Percentiles rank a stretch among this genome's conserved stretches.
Evolutionary conservation across 1,140 invertebrate species (phyloP).

Genomic region (Babylonia areolata): DNA sequence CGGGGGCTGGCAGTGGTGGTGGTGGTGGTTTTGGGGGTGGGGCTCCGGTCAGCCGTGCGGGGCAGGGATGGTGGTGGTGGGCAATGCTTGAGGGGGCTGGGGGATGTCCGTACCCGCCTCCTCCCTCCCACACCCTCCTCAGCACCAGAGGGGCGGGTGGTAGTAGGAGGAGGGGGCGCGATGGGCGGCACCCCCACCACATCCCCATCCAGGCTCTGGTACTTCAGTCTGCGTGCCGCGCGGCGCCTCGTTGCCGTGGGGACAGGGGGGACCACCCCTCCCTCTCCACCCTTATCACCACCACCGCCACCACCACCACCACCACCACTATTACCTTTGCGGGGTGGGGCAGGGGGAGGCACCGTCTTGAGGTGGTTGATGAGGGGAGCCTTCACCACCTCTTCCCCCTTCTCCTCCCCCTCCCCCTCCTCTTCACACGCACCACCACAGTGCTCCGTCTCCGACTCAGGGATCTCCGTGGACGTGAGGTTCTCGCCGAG

Average conservation of each 20-base stretch:
- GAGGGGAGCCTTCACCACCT: no score
- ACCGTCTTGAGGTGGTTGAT: background rate
- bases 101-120: background rate
- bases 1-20: no score
- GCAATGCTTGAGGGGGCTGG: background rate
- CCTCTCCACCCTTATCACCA: background rate
- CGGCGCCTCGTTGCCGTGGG: background rate
- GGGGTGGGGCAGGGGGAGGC: background rate
- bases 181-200: conserved; percentile 3
- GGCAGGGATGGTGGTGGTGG: background rate
- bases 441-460: background rate
- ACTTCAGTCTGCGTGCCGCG: background rate
- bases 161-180: no score
- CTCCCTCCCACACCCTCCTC: background rate
- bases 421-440: background rate
- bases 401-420: no score
- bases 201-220: conserved; percentile 22
- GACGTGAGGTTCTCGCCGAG: background rate
- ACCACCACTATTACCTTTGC: background rate
- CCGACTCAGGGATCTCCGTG: background rate
- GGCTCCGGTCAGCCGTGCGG: background rate
- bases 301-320: background rate
- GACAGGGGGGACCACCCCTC: background rate
- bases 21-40: no score
- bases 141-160: no score